Evolutionary conservation across 2,797 vertebrate species (phyloP).

Genomic region (Capromys pilorides): DNA sequence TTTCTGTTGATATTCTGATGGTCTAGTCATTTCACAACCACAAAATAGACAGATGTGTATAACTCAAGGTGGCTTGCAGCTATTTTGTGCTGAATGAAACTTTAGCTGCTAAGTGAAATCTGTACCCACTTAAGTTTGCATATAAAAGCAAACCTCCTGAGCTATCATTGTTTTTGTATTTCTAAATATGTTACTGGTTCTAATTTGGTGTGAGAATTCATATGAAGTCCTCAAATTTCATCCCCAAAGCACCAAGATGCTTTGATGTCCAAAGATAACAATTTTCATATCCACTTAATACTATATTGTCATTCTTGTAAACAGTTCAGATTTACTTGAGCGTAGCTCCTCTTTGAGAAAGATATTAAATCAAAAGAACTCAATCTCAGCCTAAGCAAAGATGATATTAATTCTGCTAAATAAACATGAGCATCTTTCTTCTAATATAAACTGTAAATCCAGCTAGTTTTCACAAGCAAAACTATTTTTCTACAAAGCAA

Average conservation of each 20-base stretch:
- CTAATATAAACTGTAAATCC: not conserved
- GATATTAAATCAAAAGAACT: not conserved
- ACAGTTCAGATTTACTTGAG: not conserved
- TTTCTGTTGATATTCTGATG: not conserved
- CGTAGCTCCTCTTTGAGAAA: conserved; percentile 30
- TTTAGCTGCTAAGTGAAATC: conserved; percentile 16
- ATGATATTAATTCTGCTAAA: not conserved
- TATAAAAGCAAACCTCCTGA: not conserved
- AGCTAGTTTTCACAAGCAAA: conserved; percentile 12
- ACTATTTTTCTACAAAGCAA: conserved; percentile 31
- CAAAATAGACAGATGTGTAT: not conserved
- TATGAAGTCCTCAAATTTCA: not conserved
- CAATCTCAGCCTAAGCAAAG: conserved; percentile 5
- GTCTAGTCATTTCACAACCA: not conserved
- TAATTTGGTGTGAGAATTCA: not conserved
- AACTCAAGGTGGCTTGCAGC: not conserved
- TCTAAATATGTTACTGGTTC: not conserved
- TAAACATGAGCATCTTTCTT: not conserved
- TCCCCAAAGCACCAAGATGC: not conserved
- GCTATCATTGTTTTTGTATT: not conserved
- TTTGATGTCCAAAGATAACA: not conserved
- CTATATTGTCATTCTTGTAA: not conserved
- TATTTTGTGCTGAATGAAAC: not conserved
- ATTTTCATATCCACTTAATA: conserved; percentile 32
- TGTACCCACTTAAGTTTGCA: not conserved